These are phyloP conservation scores for Oryzias sinensis DNA, from an alignment of 2,797 vertebrate genomes.

Conservation along the genomic window DNA sequence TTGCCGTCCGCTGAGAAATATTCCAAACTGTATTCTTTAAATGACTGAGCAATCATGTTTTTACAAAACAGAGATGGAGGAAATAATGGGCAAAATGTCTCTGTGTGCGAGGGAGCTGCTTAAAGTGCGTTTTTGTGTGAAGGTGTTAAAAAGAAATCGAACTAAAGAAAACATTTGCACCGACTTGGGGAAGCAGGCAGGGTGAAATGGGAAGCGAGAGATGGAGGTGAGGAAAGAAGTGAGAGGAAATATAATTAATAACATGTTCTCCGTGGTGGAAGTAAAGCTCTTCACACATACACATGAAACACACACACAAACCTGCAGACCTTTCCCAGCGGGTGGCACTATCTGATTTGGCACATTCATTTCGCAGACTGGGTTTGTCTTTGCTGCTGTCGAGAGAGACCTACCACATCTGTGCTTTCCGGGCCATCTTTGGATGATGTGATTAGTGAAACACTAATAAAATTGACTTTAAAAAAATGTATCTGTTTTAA, in stretches of 20 bases:
- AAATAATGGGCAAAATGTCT: conserved; percentile 20
- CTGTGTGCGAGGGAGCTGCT: conserved; percentile 29
- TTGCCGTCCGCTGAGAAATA: conserved; percentile 40
- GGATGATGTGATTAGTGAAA: conserved; percentile 61
- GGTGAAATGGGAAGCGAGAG: conserved; percentile 28
- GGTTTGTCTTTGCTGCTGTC: conserved; percentile 62
- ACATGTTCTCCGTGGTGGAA: conserved; percentile 30
- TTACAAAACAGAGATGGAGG: conserved; percentile 24
- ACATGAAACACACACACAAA: conserved; percentile 31
- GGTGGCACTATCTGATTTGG: conserved; percentile 72
- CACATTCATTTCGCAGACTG: conserved; percentile 68
- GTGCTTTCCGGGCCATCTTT: conserved; percentile 47
- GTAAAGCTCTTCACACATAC: conserved; percentile 43
- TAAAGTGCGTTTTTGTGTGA: conserved; percentile 19
- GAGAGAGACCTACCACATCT: conserved; percentile 57
- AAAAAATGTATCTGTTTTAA: too few relatives aligned
- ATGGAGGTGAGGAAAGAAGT: conserved; percentile 22
- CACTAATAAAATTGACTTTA: conserved; percentile 7
- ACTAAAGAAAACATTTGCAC: conserved; percentile 16
- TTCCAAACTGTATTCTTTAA: conserved; percentile 37
- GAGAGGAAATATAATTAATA: conserved; percentile 53
- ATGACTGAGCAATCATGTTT: conserved; percentile 37
- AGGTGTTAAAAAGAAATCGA: conserved; percentile 14
- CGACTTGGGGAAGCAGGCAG: conserved; percentile 14
- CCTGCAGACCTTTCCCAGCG: conserved; percentile 59